Evolutionary conservation across 2,888 invertebrate species (phyloP), one percentile per base, ranked within the genome.

Genomic region (Chymomyza procnemis): DNA sequence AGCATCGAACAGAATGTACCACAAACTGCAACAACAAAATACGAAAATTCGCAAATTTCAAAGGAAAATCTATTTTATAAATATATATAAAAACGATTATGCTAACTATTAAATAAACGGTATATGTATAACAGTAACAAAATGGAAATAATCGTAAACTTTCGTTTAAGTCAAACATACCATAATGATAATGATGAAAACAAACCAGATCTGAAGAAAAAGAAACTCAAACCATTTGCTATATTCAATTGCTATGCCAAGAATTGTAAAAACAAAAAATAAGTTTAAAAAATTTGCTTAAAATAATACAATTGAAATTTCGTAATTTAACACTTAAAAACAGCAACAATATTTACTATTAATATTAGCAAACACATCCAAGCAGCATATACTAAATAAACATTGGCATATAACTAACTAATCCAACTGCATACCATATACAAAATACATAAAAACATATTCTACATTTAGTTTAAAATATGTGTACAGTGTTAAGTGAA

Each of bases 401-500:
- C 66, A 75, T 69, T 82, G 67, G 77, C 80, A 68, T 79, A 69
- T 62, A 66, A 80, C 79, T 81, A 82, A 81, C 78, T 6, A 16
- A 50, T 50, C 73, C 80, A 85, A 78, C 66, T 73, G 78, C 78
- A 80, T 85, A 72, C 71, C 34, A 41, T 41, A 41, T 41, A 70
- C 79, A 71, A 3, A 76, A 72, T 76, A 82, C 34, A 34, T 74
- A 76, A 74, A 30, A 3, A 41, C 78, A 82, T 85, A 79, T 85
- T 26, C 8, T 26, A 85, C 71, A 19, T 63, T 73, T 85, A 84
- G 84, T 81, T 80, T 84, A 84, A 75, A 79, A 84, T 79, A 76
- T 85, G 75, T 84, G 83, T 84, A 84, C 83, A 85, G 83, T 86
- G 86, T 85, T 84, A 84, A 85, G 83, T 78, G 61, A 79, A 81